phyloP scores from a whole-genome alignment of 2,888 invertebrate genomes.

The Caenorhabditis becei region DNA sequence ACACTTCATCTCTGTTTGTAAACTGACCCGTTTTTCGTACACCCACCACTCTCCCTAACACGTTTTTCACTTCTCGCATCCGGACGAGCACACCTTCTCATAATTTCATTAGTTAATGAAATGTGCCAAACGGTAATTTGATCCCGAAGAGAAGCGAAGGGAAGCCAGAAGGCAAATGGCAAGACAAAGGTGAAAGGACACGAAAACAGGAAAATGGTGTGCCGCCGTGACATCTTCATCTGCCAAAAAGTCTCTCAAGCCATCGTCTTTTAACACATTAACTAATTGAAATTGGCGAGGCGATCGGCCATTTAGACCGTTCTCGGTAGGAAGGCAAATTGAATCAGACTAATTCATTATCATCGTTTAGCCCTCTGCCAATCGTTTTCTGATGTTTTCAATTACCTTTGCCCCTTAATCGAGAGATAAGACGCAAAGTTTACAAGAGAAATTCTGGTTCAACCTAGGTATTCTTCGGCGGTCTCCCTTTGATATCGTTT shows the following conservation, averaged over 20 bases:
- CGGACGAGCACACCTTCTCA: constrained; percentile 45
- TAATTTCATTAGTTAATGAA: constrained; percentile 65
- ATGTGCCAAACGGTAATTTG: constrained; percentile 60
- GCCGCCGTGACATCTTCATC: constrained; percentile 22
- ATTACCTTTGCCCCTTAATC: neutral
- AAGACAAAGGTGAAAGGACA: constrained; percentile 54
- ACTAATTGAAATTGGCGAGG: constrained; percentile 47
- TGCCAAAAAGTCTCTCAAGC: constrained; percentile 20
- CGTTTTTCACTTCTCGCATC: constrained; percentile 33
- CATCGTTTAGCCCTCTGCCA: constrained; percentile 21
- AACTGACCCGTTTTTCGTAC: constrained; percentile 29
- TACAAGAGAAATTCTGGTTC: neutral
- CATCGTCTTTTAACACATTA: constrained; percentile 61
- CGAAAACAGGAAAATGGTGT: constrained; percentile 56
- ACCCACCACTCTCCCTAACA: neutral
- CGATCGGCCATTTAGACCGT: constrained; percentile 27
- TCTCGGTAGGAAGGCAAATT: constrained; percentile 45
- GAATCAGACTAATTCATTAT: constrained; percentile 48
- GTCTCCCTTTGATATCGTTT: constrained; percentile 1
- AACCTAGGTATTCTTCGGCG: neutral
- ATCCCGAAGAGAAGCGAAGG: constrained; percentile 29
- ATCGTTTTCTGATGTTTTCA: constrained; percentile 26
- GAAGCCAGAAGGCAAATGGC: neutral
- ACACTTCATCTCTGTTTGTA: constrained; percentile 22
- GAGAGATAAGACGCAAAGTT: constrained; percentile 23